A percentile compares a stretch with the other conserved stretches of the same genome.
phyloP scores from a whole-genome alignment of 2,888 invertebrate species.

The Drosophila mayaguana region DNA sequence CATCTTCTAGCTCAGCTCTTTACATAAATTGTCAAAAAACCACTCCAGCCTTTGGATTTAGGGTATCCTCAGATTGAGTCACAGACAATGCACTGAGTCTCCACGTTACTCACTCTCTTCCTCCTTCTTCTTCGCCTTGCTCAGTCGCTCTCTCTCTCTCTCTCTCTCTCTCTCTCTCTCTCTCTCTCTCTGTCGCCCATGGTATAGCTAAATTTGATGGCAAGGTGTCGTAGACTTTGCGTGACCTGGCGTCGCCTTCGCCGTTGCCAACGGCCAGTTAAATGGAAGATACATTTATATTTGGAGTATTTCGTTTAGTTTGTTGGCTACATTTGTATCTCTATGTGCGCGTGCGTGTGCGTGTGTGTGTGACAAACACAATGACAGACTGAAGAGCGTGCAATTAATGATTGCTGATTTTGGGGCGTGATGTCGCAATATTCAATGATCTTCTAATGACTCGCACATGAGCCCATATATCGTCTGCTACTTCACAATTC shows the following conservation, averaged over 20 bases:
- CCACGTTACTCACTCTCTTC: background rate
- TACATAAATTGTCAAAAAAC: background rate
- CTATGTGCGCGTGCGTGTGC: background rate
- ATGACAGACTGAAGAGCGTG: constrained; percentile 23
- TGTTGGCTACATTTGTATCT: constrained; percentile 43
- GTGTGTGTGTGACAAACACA: background rate
- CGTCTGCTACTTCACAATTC: background rate
- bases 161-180: background rate
- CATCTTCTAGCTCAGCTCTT: background rate
- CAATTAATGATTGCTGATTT: constrained; percentile 64
- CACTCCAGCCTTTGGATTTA: background rate
- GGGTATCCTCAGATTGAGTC: constrained; percentile 6
- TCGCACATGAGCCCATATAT: constrained; percentile 49
- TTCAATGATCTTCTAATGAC: constrained; percentile 70
- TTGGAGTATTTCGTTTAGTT: constrained; percentile 15
- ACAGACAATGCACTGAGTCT: constrained; percentile 15
- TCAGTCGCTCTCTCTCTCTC: background rate
- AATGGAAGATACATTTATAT: constrained; percentile 31
- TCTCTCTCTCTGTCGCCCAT: background rate
- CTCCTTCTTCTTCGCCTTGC: background rate
- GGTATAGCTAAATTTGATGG: constrained; percentile 19
- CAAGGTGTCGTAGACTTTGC: constrained; percentile 32
- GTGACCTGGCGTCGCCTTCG: constrained; percentile 14
- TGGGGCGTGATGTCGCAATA: constrained; percentile 67
- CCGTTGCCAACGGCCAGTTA: constrained; percentile 19